Conservation (phyloP, 2,113 vertebrate genomes). For the Corapipo altera region DNA sequence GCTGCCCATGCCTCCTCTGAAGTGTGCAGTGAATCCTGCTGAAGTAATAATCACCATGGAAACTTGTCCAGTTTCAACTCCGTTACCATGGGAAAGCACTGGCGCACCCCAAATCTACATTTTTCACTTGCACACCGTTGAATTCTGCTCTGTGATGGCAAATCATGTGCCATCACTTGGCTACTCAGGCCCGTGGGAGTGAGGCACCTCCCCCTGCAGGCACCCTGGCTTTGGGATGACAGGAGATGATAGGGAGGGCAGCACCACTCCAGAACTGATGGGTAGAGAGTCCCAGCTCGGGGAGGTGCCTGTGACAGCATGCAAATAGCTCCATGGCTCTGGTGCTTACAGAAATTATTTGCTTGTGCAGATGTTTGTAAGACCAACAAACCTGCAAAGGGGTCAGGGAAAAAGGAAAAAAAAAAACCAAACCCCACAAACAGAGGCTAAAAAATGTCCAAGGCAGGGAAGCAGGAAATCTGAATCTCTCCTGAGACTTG, state of each 20-base stretch:
- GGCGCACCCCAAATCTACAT: not conserved
- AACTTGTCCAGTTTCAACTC: conserved; percentile 66
- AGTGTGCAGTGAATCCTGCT: conserved; percentile 29
- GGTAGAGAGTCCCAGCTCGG: not conserved
- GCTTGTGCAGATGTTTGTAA: not conserved
- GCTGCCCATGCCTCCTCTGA: not conserved
- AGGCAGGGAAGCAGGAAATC: conserved; percentile 4
- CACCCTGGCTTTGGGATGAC: rapidly evolving
- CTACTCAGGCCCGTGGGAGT: not conserved
- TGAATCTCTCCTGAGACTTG: not conserved
- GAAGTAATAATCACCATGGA: conserved; percentile 65
- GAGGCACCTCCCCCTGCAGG: not conserved
- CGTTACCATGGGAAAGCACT: conserved; percentile 67
- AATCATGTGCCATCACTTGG: rapidly evolving
- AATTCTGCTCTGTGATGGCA: not conserved
- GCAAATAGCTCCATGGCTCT: not conserved
- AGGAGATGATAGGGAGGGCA: not conserved
- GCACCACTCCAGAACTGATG: not conserved
- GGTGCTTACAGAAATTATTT: not conserved
- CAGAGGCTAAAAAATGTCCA: not conserved
- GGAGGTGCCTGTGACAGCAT: not conserved
- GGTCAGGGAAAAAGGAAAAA: not conserved
- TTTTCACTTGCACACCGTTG: not conserved
- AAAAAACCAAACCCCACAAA: not conserved
- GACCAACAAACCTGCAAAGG: not conserved